Percentiles rank a stretch among this genome's conserved stretches.
phyloP scores from a whole-genome alignment of 2,113 vertebrate species.

The Phrynosoma blainvillii region DNA sequence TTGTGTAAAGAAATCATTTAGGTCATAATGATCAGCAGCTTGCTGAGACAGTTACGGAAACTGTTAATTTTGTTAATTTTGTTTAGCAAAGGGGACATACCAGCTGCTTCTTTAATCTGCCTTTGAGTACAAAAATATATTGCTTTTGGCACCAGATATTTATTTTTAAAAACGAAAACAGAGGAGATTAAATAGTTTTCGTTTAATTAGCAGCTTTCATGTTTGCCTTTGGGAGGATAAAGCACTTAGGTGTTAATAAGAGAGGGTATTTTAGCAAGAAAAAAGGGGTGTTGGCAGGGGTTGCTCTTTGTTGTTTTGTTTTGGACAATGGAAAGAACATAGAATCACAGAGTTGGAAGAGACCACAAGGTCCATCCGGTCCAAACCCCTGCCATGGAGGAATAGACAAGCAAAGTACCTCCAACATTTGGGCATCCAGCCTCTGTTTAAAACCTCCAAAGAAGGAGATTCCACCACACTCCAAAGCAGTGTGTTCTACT shows the following conservation, averaged over 20 bases:
- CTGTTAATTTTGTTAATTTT: conserved; percentile 67
- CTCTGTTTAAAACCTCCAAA: too few species aligned
- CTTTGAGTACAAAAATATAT: conserved; percentile 52
- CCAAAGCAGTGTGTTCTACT: too few species aligned
- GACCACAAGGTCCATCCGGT: too few species aligned
- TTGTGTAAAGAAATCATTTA: conserved; percentile 42
- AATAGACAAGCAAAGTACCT: too few species aligned
- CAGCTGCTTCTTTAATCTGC: conserved; percentile 62
- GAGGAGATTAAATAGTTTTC: conserved; percentile 69
- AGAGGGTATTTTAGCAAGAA: conserved; percentile 67
- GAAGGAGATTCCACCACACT: too few species aligned
- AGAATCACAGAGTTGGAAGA: conserved; percentile 49
- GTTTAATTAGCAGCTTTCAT: conserved; percentile 66
- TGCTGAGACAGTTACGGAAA: conserved; percentile 55
- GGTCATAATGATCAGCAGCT: conserved; percentile 20
- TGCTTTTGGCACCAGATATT: conserved; percentile 70
- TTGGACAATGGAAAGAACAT: too few species aligned
- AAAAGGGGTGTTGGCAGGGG: conserved; percentile 12
- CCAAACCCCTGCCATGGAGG: too few species aligned
- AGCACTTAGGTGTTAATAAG: conserved; percentile 65
- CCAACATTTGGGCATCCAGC: too few species aligned
- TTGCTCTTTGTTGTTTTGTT: conserved; percentile 51
- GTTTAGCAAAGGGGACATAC: conserved; percentile 54
- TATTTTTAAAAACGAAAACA: conserved; percentile 47
- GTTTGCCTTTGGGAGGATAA: conserved; percentile 62